Conservation (phyloP, 2,888 invertebrate genomes). For the Germaria angustata region DNA sequence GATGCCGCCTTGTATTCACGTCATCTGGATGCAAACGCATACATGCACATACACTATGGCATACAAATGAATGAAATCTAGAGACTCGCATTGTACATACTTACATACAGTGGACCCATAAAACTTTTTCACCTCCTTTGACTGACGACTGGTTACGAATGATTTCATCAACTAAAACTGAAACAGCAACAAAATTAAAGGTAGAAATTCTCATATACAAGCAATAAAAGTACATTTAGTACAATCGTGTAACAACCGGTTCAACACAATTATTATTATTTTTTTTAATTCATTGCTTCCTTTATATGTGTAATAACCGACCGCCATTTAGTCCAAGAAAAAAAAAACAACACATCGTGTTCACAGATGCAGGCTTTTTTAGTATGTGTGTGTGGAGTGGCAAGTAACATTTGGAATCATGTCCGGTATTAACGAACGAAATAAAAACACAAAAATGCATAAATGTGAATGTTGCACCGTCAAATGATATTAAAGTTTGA, state of each 20-base stretch:
- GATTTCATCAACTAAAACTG: constrained; percentile 35
- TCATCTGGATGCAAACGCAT: constrained; percentile 51
- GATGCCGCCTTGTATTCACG: constrained; percentile 52
- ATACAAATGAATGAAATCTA: not conserved
- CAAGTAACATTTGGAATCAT: constrained; percentile 24
- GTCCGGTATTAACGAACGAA: constrained; percentile 40
- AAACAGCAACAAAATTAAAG: constrained; percentile 25
- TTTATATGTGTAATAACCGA: constrained; percentile 24
- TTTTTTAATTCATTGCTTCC: constrained; percentile 61
- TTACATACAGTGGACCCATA: not conserved
- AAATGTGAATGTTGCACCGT: constrained; percentile 46
- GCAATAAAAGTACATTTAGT: constrained; percentile 34
- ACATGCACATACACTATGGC: not conserved
- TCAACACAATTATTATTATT: constrained; percentile 54
- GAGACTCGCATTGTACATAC: not conserved
- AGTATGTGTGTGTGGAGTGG: not conserved
- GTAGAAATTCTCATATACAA: constrained; percentile 12
- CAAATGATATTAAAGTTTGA: constrained; percentile 37
- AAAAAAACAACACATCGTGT: too few relatives aligned
- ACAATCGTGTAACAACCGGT: constrained; percentile 63
- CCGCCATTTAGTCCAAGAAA: constrained; percentile 11
- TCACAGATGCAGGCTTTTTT: not conserved
- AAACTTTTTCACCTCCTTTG: constrained; percentile 33
- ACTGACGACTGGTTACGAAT: constrained; percentile 36
- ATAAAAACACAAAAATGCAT: constrained; percentile 18